Base-by-base conservation (phyloP, 2,888 invertebrate genomes). In the Caenorhabditis afra region DNA sequence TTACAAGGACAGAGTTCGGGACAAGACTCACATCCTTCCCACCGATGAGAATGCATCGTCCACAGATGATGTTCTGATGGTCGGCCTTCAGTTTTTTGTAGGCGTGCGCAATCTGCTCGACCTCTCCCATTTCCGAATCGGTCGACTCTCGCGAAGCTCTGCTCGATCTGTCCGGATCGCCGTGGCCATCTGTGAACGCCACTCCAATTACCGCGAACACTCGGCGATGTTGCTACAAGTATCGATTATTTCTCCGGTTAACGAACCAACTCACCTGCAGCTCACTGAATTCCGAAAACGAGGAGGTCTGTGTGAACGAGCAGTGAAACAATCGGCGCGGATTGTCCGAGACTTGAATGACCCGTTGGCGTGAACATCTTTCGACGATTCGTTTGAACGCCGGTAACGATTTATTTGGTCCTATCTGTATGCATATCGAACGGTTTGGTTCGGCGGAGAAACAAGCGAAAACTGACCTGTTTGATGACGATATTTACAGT, bases 151-250 rank as follows among this genome's bases (percentile, higher is more conserved):
- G 45, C 11, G 73, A 78, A 0, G 61, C 62, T 50, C 67, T 49
- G 2, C 45, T 41, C 10, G 64, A 70, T 58, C 35, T 57, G 37
- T 62, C 74, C 41, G 64, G 58, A 22, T 66, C 62, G 29, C 50
- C 66, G 23, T 74, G 66, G 10, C 58, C 75, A 22, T 67, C 67
- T 57, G 62, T 76, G 64, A 84, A 86, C 4, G 83, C 87, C 0
- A 89, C 85, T 23, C 87, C 88, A 12, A 89, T 75, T 16, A 89
- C 75, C 0, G 87, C 88, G 57, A 89, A 87, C 3, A 88, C 75
- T 58, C 86, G 83, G 1, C 89, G 86, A 64, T 88, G 86, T 35
- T 84, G 79, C 88, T 88, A 41, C 55, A 83, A 74, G 47, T 22
- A 41, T 23, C 10, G 22, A 45, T 39, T 12, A 7, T 37, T 58